phyloP scores from a whole-genome alignment of 2,888 invertebrate species.

The Spodoptera littoralis region DNA sequence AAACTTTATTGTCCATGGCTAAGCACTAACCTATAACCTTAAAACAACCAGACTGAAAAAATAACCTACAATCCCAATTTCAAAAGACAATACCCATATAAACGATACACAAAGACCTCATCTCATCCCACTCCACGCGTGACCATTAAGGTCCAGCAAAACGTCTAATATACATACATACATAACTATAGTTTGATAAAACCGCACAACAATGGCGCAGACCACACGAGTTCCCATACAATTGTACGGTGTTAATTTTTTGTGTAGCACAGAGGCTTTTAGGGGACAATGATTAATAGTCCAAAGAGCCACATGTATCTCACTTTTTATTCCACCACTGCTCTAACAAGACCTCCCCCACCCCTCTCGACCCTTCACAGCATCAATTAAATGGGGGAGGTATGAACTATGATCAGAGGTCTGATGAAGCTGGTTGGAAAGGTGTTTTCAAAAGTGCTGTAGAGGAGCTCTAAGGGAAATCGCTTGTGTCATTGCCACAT shows the following conservation, averaged over 20 bases:
- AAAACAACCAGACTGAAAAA: not conserved
- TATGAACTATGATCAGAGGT: conserved; percentile 50
- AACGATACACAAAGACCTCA: conserved; percentile 22
- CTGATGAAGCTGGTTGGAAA: conserved; percentile 54
- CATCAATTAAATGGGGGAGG: conserved; percentile 27
- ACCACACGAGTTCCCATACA: conserved; percentile 56
- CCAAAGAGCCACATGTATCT: conserved; percentile 74
- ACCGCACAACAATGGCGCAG: conserved; percentile 45
- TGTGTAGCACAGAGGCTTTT: conserved; percentile 80
- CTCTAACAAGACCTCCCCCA: conserved; percentile 49
- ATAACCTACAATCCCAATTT: conserved; percentile 25
- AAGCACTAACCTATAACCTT: not conserved
- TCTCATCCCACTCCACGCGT: conserved; percentile 25
- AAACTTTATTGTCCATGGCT: too few relatives aligned
- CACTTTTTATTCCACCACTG: conserved; percentile 63
- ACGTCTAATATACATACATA: conserved; percentile 54
- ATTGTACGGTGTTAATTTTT: conserved; percentile 70
- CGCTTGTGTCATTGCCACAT: conserved; percentile 67
- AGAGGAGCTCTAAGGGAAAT: conserved; percentile 58
- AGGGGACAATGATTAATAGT: conserved; percentile 84
- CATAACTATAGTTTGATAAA: conserved; percentile 51
- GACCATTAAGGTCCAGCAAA: conserved; percentile 55
- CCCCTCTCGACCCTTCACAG: conserved; percentile 37
- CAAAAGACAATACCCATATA: conserved; percentile 32
- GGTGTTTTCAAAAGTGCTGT: conserved; percentile 66